Base-by-base conservation (phyloP, 1,140 invertebrate genomes). In the Calliopsis andreniformis region DNA sequence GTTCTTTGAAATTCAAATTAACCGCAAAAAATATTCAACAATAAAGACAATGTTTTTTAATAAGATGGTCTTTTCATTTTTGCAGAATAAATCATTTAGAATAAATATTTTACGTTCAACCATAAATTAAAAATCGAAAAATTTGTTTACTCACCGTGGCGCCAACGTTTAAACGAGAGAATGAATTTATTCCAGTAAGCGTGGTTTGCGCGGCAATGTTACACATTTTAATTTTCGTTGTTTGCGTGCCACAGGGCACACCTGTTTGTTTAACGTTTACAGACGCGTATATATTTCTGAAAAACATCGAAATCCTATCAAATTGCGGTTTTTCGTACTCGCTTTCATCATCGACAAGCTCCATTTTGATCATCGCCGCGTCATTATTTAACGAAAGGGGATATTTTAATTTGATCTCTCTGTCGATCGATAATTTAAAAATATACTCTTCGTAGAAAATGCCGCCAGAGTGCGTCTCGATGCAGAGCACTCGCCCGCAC, bases 331-430 rank as follows among this genome's bases (percentile, higher is more conserved):
- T 77, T 0, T 82, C 47, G 18, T 86, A 88, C 12, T 88, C 82
- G 0, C 58, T 55, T 23, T 85, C 83, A 16, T 80, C 56, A 47
- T 87, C 82, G 0, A 86, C 32, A 25, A 88, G 83, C 49, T 87
- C 82, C 7, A 86, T 69, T 59, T 73, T 82, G 30, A 83, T 61
- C 1, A 53, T 61, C 2, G 8, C 42, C 1, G 71, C 55, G 4
- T 59, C 59, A 2, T 72, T 56, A 10, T 68, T 61, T 10, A 80
- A 30, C 23, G 7, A 2, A 10, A 76, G 67, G 0, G 78, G 82
- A 68, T 82, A 83, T 68, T 87, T 87, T 0, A 88, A 63, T 56
- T 86, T 86, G 18, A 88, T 86, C 69, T 86, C 76, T 4, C 82
- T 80, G 53, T 70, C 67, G 4, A 59, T 75, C 18, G 84, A 81